Evolutionary conservation across 1,140 invertebrate genomes (phyloP).

Genomic region (Schmidtea mediterranea): DNA sequence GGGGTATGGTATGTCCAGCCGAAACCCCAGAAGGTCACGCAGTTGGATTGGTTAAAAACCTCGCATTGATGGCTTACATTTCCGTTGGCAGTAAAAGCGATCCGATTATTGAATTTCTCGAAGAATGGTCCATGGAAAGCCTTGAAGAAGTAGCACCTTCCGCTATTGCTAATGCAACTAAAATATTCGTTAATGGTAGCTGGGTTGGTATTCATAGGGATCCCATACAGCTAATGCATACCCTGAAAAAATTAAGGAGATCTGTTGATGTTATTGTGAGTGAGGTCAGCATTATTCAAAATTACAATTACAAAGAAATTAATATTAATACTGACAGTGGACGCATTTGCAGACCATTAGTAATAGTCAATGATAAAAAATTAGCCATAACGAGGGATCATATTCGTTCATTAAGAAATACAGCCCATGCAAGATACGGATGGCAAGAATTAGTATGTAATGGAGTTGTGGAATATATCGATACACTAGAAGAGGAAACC

Average conservation of each 20-base stretch:
- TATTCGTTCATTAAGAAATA: constrained; percentile 58
- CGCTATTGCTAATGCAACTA: constrained; percentile 68
- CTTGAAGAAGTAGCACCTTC: constrained; percentile 85
- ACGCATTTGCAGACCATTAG: constrained; percentile 69
- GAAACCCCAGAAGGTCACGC: constrained; percentile 69
- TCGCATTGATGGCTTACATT: constrained; percentile 94
- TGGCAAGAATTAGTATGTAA: constrained; percentile 89
- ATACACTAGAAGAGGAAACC: constrained; percentile 91
- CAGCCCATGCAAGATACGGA: no score
- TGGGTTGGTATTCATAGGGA: constrained; percentile 95
- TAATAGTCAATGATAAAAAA: constrained; percentile 82
- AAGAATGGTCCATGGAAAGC: constrained; percentile 94
- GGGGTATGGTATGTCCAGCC: constrained; percentile 96
- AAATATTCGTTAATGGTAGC: constrained; percentile 96
- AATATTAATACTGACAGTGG: constrained; percentile 93
- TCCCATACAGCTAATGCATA: constrained; percentile 93
- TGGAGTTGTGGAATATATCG: constrained; percentile 93
- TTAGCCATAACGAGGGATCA: constrained; percentile 68
- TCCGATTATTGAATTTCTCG: constrained; percentile 37
- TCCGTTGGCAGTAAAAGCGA: constrained; percentile 91
- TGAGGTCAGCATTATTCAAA: constrained; percentile 91
- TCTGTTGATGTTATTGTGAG: constrained; percentile 99
- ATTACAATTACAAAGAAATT: constrained; percentile 86
- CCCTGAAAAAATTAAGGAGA: constrained; percentile 65
- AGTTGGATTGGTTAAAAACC: constrained; percentile 69